These are phyloP conservation scores for Formica exsecta DNA, from an alignment of 1,140 invertebrate genomes.

Conservation along the genomic window DNA sequence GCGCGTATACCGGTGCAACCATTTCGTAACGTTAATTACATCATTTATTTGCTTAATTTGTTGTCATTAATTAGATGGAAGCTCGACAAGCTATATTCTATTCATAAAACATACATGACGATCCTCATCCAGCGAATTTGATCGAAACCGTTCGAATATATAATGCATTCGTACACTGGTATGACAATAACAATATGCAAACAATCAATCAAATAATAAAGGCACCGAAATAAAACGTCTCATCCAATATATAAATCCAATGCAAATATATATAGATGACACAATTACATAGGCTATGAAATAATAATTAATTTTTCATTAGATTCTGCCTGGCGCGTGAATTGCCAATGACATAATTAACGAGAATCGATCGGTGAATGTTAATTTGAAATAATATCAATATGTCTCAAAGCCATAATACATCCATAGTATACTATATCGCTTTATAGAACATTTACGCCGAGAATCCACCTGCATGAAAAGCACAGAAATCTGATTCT, in stretches of 20 bases:
- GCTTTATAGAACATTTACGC: background rate
- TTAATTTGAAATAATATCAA: constrained; percentile 9
- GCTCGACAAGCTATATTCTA: constrained; percentile 25
- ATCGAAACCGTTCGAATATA: constrained; percentile 16
- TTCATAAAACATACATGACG: constrained; percentile 21
- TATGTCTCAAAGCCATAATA: background rate
- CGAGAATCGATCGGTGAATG: background rate
- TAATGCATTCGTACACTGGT: background rate
- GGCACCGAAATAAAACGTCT: constrained; percentile 11
- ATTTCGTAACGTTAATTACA: constrained; percentile 56
- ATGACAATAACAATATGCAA: constrained; percentile 39
- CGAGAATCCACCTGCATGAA: constrained; percentile 16
- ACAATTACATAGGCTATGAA: background rate
- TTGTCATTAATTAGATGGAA: constrained; percentile 55
- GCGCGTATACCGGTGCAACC: constrained; percentile 12
- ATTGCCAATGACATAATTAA: constrained; percentile 14
- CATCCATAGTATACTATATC: background rate
- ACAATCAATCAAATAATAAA: constrained; percentile 48
- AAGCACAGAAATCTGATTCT: constrained; percentile 45
- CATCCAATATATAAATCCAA: constrained; percentile 18
- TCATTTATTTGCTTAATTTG: constrained; percentile 61
- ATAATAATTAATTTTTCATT: constrained; percentile 40
- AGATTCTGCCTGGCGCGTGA: background rate
- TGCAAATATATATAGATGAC: constrained; percentile 3
- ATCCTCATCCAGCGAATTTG: constrained; percentile 27